Conservation (phyloP, 2,113 vertebrate genomes). For the Paralichthys olivaceus region DNA sequence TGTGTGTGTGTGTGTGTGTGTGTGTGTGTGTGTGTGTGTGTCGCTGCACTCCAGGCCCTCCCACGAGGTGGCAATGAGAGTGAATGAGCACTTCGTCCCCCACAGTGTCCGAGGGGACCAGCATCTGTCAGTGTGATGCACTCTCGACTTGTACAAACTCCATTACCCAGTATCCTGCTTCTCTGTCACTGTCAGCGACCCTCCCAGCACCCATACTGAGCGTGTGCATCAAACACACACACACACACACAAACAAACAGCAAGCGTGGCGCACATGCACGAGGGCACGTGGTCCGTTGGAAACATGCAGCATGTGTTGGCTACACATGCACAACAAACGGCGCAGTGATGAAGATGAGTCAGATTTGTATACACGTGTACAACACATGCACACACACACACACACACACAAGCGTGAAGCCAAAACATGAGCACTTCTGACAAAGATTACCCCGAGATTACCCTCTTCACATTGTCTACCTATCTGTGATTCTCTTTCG, state of each 20-base stretch:
- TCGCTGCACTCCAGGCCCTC: constrained; percentile 40
- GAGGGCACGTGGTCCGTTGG: constrained; percentile 8
- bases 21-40: constrained; percentile 6
- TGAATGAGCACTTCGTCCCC: constrained; percentile 71
- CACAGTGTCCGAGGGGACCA: constrained; percentile 62
- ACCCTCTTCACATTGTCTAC: constrained; percentile 24
- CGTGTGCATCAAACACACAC: constrained; percentile 7
- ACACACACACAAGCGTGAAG: constrained; percentile 1
- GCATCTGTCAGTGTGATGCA: constrained; percentile 76
- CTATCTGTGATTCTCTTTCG: constrained; percentile 27
- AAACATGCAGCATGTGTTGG: not conserved
- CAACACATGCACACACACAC: constrained; percentile 1
- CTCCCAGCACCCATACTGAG: constrained; percentile 26
- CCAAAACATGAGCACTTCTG: constrained; percentile 14
- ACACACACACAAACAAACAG: not conserved
- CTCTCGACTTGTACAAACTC: constrained; percentile 73
- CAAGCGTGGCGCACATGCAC: not conserved
- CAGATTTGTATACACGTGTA: too few relatives aligned
- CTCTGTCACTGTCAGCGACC: constrained; percentile 70
- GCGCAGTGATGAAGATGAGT: too few relatives aligned
- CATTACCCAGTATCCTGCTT: constrained; percentile 75
- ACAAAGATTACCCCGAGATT: constrained; percentile 33
- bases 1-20: constrained; percentile 21
- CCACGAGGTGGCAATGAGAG: constrained; percentile 59
- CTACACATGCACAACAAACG: not conserved